Percentiles rank a stretch among this genome's conserved stretches.
Evolutionary conservation across 2,888 invertebrate species (phyloP).

Genomic region (Bellardia bayeri): DNA sequence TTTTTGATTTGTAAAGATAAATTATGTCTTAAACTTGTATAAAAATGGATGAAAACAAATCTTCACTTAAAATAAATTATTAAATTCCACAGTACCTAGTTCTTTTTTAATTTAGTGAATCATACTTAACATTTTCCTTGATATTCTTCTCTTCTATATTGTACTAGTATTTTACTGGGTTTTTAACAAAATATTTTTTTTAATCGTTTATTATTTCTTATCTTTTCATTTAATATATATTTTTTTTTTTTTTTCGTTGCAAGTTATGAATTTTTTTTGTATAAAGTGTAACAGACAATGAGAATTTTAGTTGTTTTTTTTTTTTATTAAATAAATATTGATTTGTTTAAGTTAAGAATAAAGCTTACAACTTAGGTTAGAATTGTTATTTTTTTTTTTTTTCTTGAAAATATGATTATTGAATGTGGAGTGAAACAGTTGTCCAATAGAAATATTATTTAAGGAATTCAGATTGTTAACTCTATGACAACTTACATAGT

Average conservation of each 20-base stretch:
- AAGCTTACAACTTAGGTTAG: too few species aligned
- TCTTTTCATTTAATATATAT: conserved; percentile 7
- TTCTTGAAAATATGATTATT: too few species aligned
- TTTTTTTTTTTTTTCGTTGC: conserved; percentile 6
- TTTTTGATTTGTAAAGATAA: neutral
- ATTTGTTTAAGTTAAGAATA: too few species aligned
- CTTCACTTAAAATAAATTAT: conserved; percentile 9
- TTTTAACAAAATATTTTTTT: conserved; percentile 8
- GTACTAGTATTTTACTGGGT: conserved; percentile 19
- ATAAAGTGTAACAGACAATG: neutral
- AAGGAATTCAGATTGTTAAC: too few species aligned
- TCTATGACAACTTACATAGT: too few species aligned
- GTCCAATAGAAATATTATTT: too few species aligned
- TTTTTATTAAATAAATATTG: too few species aligned
- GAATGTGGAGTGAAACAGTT: too few species aligned
- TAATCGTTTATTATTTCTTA: conserved; percentile 46
- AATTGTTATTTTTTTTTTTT: too few species aligned
- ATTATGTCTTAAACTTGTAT: neutral
- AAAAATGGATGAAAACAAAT: neutral
- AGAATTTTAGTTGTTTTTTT: too few species aligned
- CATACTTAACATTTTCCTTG: conserved; percentile 9
- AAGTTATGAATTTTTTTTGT: neutral
- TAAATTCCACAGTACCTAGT: neutral
- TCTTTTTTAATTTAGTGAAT: conserved; percentile 26
- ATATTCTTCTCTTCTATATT: conserved; percentile 2